phyloP scores from a whole-genome alignment of 2,113 vertebrate species.

The Odobenus rosmarus region DNA sequence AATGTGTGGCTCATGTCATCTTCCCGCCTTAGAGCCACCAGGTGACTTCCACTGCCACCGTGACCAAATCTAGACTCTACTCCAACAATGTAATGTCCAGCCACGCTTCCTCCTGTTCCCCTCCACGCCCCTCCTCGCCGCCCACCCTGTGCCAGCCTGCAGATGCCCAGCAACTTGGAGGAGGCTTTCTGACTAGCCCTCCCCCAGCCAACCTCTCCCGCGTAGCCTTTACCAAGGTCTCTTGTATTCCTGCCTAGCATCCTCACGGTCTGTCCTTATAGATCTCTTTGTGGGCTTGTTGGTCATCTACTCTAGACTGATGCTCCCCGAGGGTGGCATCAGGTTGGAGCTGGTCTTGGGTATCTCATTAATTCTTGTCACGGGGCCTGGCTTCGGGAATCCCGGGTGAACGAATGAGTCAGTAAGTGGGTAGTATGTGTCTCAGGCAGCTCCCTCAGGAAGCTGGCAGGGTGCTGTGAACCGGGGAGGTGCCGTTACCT shows the following conservation, averaged over 20 bases:
- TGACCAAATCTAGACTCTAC: too few species aligned
- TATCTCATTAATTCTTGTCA: not conserved
- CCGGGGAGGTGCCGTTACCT: rapidly evolving
- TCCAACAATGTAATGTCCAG: rapidly evolving
- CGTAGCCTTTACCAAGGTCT: not conserved
- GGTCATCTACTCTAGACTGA: rapidly evolving
- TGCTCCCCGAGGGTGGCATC: not conserved
- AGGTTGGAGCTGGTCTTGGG: rapidly evolving
- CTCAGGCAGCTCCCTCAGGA: rapidly evolving
- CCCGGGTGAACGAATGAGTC: not conserved
- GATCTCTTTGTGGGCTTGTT: not conserved
- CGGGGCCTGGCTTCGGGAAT: not conserved
- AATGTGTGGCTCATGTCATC: rapidly evolving
- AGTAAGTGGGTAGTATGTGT: rapidly evolving
- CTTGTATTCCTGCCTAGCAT: not conserved
- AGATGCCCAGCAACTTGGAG: not conserved
- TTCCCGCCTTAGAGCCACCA: not conserved
- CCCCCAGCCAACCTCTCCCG: not conserved
- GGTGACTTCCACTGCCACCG: not conserved
- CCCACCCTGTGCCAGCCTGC: not conserved
- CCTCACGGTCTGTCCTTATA: rapidly evolving
- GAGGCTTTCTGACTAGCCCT: not conserved
- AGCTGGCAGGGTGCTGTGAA: not conserved
- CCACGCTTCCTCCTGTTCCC: rapidly evolving
- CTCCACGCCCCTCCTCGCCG: rapidly evolving